Evolutionary conservation across 2,888 invertebrate genomes (phyloP), one percentile per base, ranked within the genome.

Genomic region (Spisula subtruncata): DNA sequence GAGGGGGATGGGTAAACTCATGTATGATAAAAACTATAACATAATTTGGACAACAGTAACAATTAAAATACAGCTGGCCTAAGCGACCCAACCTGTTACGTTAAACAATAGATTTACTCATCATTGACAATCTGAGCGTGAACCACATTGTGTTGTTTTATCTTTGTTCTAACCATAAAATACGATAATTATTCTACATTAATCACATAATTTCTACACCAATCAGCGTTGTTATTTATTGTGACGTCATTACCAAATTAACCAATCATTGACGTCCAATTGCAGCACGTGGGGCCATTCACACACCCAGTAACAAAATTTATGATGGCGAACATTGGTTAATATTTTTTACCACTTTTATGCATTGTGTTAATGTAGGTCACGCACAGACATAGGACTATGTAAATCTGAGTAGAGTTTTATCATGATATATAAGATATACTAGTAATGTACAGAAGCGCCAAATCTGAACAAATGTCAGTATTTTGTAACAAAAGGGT

Each of bases 211-310:
- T 8, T 4, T 60, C 60, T 60, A 6, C 60, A 20, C 60, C 60
- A 60, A 60, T 60, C n/a, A 60, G n/a, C 60, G 60, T n/a, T 60
- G n/a, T n/a, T 60, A n/a, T 60, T n/a, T 60, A 60, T n/a, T n/a
- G 20, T n/a, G 20, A 20, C 8, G 20, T n/a, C n/a, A n/a, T n/a
- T n/a, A n/a, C n/a, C 18, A 20, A 60, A 60, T 60, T 20, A n/a
- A 60, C 60, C 60, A 60, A 60, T 60, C 60, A 60, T 6, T n/a
- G n/a, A n/a, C n/a, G 18, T 20, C 18, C 6, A n/a, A n/a, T n/a
- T n/a, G n/a, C n/a, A n/a, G n/a, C n/a, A n/a, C n/a, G n/a, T n/a
- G n/a, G n/a, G n/a, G n/a, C n/a, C n/a, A n/a, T n/a, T n/a, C n/a
- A n/a, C n/a, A n/a, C n/a, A n/a, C n/a, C n/a, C n/a, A n/a, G n/a